Evolutionary conservation across 1,140 invertebrate genomes (phyloP).

Genomic region (Melipona quadrifasciata): DNA sequence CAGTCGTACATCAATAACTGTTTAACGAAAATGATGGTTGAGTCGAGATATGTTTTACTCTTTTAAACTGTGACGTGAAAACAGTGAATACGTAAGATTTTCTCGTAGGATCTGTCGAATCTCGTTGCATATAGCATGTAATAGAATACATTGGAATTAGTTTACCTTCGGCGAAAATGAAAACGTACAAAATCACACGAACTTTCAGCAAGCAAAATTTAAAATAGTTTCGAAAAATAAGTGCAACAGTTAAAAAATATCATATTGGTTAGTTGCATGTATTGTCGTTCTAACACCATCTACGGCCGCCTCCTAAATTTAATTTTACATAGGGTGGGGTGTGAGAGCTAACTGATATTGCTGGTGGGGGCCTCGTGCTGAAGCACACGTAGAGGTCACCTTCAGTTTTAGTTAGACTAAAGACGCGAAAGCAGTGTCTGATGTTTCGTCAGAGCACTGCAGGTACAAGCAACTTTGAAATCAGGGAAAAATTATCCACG

Average conservation of each 20-base stretch:
- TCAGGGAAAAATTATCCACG: background rate
- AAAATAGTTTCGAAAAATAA: background rate
- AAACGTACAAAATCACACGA: background rate
- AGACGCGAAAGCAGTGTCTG: conserved; percentile 54
- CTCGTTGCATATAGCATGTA: background rate
- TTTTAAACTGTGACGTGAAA: background rate
- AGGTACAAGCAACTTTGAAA: background rate
- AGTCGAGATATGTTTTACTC: background rate
- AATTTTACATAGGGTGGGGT: conserved; percentile 13
- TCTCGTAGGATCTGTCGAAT: background rate
- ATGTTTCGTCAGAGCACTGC: background rate
- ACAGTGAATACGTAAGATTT: too few relatives aligned
- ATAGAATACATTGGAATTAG: background rate
- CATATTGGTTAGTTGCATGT: background rate
- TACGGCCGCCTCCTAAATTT: conserved; percentile 45
- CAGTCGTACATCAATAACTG: background rate
- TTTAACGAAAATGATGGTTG: background rate
- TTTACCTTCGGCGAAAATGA: background rate
- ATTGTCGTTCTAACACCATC: conserved; percentile 41
- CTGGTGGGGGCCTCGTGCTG: conserved; percentile 29
- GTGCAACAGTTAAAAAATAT: too few relatives aligned
- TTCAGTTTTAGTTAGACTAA: conserved; percentile 67
- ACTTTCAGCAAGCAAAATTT: background rate
- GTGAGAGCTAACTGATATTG: conserved; percentile 1
- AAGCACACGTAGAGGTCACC: conserved; percentile 72